These are phyloP conservation scores for Pygocentrus nattereri DNA, from an alignment of 2,797 vertebrate genomes.

Conservation along the genomic window DNA sequence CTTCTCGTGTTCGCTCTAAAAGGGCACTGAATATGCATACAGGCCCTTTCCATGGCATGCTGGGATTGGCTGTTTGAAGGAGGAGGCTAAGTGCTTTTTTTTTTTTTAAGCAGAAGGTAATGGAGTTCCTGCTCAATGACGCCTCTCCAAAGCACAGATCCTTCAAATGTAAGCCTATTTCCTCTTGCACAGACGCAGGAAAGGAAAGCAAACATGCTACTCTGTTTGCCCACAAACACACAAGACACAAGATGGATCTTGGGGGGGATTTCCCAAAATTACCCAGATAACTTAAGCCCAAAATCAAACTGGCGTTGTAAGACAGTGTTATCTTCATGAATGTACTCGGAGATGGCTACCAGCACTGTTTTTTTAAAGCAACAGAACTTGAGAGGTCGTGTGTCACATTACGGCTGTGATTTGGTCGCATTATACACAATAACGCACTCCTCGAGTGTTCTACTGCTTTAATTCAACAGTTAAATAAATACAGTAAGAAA, in stretches of 20 bases:
- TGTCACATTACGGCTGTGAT: too few species aligned
- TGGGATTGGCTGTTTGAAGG: constrained; percentile 27
- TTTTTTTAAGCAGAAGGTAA: neutral
- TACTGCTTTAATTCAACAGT: too few species aligned
- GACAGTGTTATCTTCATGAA: too few species aligned
- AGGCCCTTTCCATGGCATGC: constrained; percentile 16
- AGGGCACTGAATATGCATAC: constrained; percentile 52
- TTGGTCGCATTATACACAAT: too few species aligned
- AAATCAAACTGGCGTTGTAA: too few species aligned
- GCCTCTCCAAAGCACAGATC: neutral
- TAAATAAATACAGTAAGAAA: too few species aligned
- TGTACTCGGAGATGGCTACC: too few species aligned
- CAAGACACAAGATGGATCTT: too few species aligned
- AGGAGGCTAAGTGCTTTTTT: constrained; percentile 18
- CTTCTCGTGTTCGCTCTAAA: constrained; percentile 51
- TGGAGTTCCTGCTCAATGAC: neutral
- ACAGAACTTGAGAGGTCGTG: too few species aligned
- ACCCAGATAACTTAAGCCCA: neutral
- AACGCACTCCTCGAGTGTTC: too few species aligned
- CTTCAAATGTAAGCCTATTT: neutral
- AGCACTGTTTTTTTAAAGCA: too few species aligned
- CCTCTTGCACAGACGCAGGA: neutral
- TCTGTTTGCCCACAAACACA: neutral
- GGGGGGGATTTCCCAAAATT: neutral
- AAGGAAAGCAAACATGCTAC: constrained; percentile 23